These are phyloP conservation scores for Helicolenus hilgendorfi DNA, from an alignment of 2,797 vertebrate species.

Conservation along the genomic window DNA sequence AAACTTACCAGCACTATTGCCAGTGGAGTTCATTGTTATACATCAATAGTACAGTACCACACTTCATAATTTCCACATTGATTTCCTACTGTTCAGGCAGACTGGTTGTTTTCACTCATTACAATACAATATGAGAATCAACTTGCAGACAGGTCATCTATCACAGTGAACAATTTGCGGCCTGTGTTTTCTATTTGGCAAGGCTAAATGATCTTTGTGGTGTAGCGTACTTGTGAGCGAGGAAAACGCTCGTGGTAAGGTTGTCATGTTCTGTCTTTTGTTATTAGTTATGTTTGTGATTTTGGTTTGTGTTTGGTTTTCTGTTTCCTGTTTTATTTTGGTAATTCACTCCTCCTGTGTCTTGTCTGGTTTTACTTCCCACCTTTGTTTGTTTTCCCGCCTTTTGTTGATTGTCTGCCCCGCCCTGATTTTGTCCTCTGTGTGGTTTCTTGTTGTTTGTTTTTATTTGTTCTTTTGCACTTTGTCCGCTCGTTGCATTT, in stretches of 20 bases:
- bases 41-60: conserved; percentile 2
- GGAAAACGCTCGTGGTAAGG: neutral
- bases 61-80: conserved; percentile 12
- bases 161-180: neutral
- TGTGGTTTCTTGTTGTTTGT: no score
- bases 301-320: no score
- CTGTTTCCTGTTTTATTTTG: no score
- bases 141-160: neutral
- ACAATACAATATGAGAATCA: conserved; percentile 1
- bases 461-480: no score
- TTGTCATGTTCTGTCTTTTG: no score
- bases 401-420: no score
- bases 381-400: no score
- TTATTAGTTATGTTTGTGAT: no score
- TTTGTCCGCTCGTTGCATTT: no score
- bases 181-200: neutral
- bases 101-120: conserved; percentile 40
- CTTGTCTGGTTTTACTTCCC: no score
- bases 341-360: no score
- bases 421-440: no score
- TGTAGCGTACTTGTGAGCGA: neutral
- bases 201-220: neutral
- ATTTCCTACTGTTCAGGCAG: conserved; percentile 22
- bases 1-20: neutral
- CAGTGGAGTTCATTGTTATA: conserved; percentile 1